Evolutionary conservation across 1,140 invertebrate genomes (phyloP).

Genomic region (Caenorhabditis briggsae): DNA sequence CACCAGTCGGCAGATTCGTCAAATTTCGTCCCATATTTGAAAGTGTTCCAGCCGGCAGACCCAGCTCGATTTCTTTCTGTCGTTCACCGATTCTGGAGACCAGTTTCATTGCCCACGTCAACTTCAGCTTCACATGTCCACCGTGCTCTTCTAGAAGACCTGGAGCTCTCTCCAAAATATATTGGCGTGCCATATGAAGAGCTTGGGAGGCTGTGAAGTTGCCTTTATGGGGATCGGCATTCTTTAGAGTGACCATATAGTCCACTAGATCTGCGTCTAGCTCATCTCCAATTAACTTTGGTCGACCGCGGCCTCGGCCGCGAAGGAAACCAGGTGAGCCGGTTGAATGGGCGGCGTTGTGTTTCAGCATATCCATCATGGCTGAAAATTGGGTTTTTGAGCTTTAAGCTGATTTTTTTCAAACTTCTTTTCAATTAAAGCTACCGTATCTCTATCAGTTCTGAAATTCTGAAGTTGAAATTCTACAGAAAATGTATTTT

Average conservation of each 20-base stretch:
- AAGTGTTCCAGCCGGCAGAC: slow-evolving; percentile 65
- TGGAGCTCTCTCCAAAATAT: slow-evolving; percentile 74
- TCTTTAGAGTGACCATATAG: slow-evolving; percentile 74
- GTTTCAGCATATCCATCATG: slow-evolving; percentile 59
- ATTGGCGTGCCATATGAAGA: slow-evolving; percentile 71
- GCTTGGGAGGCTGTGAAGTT: slow-evolving; percentile 76
- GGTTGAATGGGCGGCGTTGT: slow-evolving; percentile 56
- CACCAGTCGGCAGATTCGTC: slow-evolving; percentile 45
- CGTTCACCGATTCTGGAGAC: slow-evolving; percentile 69
- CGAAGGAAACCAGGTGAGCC: slow-evolving; percentile 73
- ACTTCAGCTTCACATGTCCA: slow-evolving; percentile 76
- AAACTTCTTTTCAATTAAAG: too few relatives aligned
- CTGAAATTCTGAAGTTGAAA: too few relatives aligned
- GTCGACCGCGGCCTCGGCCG: slow-evolving; percentile 74
- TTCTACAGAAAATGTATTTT: too few relatives aligned
- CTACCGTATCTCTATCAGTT: too few relatives aligned
- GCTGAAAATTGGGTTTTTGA: neutral
- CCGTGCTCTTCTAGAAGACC: slow-evolving; percentile 75
- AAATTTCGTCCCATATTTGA: slow-evolving; percentile 58
- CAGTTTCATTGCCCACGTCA: slow-evolving; percentile 77
- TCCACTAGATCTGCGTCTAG: slow-evolving; percentile 77
- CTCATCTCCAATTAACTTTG: slow-evolving; percentile 77
- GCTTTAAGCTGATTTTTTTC: too few relatives aligned
- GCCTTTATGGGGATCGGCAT: slow-evolving; percentile 64
- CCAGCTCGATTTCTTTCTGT: slow-evolving; percentile 66